Evolutionary conservation across 2,797 vertebrate genomes (phyloP), one percentile per base, ranked within the genome.

Genomic region (Spea hammondii): DNA sequence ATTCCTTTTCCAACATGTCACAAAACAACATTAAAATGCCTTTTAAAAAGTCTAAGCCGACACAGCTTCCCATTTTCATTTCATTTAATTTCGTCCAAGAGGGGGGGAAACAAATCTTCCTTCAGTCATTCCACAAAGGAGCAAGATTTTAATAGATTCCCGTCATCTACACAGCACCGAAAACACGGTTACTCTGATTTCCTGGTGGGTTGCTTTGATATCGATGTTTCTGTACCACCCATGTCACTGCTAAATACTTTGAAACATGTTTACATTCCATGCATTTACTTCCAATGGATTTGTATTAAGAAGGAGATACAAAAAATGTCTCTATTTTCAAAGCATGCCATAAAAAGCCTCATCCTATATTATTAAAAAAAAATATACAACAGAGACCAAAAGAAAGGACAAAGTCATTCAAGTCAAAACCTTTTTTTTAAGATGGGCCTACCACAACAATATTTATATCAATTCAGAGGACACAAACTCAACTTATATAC

Each of bases 121-220:
- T 67, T 73, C 47, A 14, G 1, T 14, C 44, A 67, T 60, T 50
- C 65, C 54, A 69, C 65, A 79, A 74, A 74, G 68, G 47, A 79
- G 46, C 65, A 68, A 62, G 64, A 67, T 74, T 79, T 79, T 79
- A 62, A 79, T 62, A 79, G 54, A 79, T 79, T 74, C 73, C 12
- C 62, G 64, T 51, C 50, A 59, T 67, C 66, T 70, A 79, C 62
- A 70, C 45, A 14, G 10, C 48, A 74, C 53, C 69, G 69, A 74
- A 69, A 57, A 79, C n/a, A 65, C 50, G 44, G 68, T 72, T 72
- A 67, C 70, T 47, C 14, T 73, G 17, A 62, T 47, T 55, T 64
- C 71, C 55, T 60, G 70, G 67, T 74, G 71, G 65, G 65, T 60
- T 54, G 54, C 73, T 79, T 74, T 62, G 47, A 79, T 69, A 47